These are phyloP conservation scores for Nomada ferruginata DNA, from an alignment of 2,888 invertebrate genomes.

Conservation along the genomic window DNA sequence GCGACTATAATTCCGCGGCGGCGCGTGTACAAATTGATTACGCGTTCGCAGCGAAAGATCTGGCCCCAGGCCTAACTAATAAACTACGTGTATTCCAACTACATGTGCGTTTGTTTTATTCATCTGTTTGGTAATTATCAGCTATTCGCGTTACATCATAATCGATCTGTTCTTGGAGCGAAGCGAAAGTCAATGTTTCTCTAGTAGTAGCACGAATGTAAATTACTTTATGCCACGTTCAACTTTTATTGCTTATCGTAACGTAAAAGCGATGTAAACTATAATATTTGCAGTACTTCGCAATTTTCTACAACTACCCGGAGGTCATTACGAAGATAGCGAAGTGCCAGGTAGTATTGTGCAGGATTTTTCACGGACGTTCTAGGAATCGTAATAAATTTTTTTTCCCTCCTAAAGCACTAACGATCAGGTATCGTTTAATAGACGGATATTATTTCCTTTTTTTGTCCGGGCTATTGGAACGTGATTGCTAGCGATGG, in stretches of 20 bases:
- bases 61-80: slow-evolving; percentile 52
- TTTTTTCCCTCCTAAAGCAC: neutral
- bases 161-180: slow-evolving; percentile 27
- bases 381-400: neutral
- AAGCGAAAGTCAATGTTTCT: slow-evolving; percentile 48
- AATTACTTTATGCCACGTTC: slow-evolving; percentile 1
- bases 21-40: neutral
- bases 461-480: neutral
- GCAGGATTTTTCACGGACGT: neutral
- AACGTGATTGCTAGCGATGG: slow-evolving; percentile 8
- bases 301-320: neutral
- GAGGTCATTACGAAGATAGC: neutral
- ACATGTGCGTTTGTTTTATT: neutral
- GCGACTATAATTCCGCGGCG: neutral
- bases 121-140: slow-evolving; percentile 58
- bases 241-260: neutral
- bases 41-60: slow-evolving; percentile 24
- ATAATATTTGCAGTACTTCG: neutral
- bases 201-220: slow-evolving; percentile 11
- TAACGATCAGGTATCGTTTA: slow-evolving; percentile 16
- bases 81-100: slow-evolving; percentile 35
- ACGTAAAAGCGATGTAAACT: neutral
- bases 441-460: neutral
- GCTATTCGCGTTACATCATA: slow-evolving; percentile 53
- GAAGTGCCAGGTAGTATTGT: neutral